These are phyloP conservation scores for Oreochromis tanganicae DNA, from an alignment of 2,113 vertebrate species.

Conservation along the genomic window DNA sequence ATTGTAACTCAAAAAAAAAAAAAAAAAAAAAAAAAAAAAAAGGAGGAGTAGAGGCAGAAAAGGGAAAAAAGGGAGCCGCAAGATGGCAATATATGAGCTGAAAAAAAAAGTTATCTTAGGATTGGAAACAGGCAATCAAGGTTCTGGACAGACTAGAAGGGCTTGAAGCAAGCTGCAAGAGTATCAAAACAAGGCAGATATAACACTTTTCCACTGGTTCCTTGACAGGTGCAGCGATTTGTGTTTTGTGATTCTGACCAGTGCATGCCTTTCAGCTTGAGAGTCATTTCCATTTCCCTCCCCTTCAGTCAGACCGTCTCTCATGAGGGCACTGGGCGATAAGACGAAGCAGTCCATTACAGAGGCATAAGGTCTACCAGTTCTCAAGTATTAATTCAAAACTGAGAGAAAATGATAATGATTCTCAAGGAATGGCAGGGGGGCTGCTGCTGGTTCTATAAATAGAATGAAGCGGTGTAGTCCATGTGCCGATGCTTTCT, in stretches of 20 bases:
- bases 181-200: slow-evolving; percentile 25
- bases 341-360: slow-evolving; percentile 62
- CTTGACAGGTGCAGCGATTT: slow-evolving; percentile 47
- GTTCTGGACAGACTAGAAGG: neutral
- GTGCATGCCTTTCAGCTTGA: slow-evolving; percentile 41
- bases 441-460: slow-evolving; percentile 50
- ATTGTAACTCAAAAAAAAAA: too few relatives aligned
- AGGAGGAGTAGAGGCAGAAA: neutral
- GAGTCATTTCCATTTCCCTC: slow-evolving; percentile 35
- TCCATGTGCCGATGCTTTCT: slow-evolving; percentile 24
- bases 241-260: slow-evolving; percentile 38
- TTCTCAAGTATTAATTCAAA: slow-evolving; percentile 55
- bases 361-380: slow-evolving; percentile 28
- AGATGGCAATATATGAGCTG: neutral
- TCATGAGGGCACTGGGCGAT: slow-evolving; percentile 31
- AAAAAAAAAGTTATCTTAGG: neutral
- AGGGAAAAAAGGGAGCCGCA: neutral
- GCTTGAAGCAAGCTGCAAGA: neutral
- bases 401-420: slow-evolving; percentile 56
- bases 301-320: slow-evolving; percentile 35
- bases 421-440: slow-evolving; percentile 39
- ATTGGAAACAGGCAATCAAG: neutral
- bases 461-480: slow-evolving; percentile 47
- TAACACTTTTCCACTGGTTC: neutral
- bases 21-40: neutral